phyloP scores from a whole-genome alignment of 2,797 vertebrate genomes.

The Sternarchorhynchus goeldii region DNA sequence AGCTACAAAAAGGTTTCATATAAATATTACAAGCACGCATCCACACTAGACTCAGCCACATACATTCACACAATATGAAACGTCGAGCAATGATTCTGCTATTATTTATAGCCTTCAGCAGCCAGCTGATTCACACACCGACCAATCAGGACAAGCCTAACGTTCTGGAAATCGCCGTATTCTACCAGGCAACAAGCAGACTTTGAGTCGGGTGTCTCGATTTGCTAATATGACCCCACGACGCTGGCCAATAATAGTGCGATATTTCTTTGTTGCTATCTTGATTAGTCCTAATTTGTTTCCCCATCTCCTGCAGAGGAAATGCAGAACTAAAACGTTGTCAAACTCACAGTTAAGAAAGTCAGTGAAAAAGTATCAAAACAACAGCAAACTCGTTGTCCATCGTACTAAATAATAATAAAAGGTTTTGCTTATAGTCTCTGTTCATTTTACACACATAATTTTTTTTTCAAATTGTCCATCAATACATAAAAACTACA shows the following conservation, averaged over 20 bases:
- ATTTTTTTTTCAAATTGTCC: too few species aligned
- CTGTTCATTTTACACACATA: too few species aligned
- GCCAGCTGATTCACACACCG: constrained; percentile 36
- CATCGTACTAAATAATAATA: too few species aligned
- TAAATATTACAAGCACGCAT: constrained; percentile 19
- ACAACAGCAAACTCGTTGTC: too few species aligned
- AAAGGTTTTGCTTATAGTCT: too few species aligned
- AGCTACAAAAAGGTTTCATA: constrained; percentile 20
- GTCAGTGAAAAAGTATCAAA: neutral
- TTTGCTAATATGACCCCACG: constrained; percentile 40
- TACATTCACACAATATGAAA: constrained; percentile 4
- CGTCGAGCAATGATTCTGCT: neutral
- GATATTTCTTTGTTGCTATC: constrained; percentile 51
- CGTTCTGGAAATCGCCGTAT: constrained; percentile 29
- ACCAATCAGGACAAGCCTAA: constrained; percentile 54
- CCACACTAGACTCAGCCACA: neutral
- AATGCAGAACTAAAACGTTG: neutral
- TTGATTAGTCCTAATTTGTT: neutral
- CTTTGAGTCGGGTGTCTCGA: constrained; percentile 26
- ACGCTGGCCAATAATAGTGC: constrained; percentile 45
- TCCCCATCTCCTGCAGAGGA: neutral
- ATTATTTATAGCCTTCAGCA: constrained; percentile 52
- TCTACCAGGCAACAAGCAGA: constrained; percentile 28
- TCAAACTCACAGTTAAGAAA: neutral
- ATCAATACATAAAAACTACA: too few species aligned